Evolutionary conservation across 2,113 vertebrate genomes (phyloP).

Genomic region (Urocynchramus pylzowi): DNA sequence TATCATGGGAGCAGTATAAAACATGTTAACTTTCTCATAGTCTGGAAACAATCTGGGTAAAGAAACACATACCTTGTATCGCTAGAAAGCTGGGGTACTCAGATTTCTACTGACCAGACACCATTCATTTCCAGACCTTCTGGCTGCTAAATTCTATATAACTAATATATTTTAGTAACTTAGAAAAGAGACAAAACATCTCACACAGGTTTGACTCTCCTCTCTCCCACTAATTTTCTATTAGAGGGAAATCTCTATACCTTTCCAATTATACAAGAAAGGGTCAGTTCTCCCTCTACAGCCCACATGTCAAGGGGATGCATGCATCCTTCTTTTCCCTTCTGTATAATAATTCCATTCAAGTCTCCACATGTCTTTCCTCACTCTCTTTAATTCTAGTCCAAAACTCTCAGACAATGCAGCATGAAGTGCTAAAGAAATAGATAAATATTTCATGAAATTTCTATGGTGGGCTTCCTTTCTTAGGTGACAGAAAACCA

Average conservation of each 20-base stretch:
- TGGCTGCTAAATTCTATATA: not conserved
- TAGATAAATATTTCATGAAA: not conserved
- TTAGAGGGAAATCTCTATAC: not conserved
- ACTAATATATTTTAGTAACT: not conserved
- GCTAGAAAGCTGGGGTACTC: not conserved
- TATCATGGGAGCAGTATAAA: not conserved
- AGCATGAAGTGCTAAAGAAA: not conserved
- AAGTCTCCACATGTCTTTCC: not conserved
- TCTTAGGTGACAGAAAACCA: not conserved
- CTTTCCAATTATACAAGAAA: not conserved
- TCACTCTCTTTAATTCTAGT: not conserved
- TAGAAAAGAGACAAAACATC: not conserved
- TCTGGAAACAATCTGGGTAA: not conserved
- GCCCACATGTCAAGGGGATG: not conserved
- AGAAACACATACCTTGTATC: not conserved
- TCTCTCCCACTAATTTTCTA: not conserved
- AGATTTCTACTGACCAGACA: not conserved
- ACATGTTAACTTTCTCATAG: not conserved
- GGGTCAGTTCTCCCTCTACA: not conserved
- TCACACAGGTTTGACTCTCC: not conserved
- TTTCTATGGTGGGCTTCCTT: not conserved
- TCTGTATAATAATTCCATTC: not conserved
- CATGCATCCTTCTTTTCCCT: not conserved
- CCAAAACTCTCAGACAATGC: not conserved
- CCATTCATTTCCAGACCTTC: not conserved